Evolutionary conservation across 2,797 vertebrate genomes (phyloP).

Genomic region (Momotus momota): DNA sequence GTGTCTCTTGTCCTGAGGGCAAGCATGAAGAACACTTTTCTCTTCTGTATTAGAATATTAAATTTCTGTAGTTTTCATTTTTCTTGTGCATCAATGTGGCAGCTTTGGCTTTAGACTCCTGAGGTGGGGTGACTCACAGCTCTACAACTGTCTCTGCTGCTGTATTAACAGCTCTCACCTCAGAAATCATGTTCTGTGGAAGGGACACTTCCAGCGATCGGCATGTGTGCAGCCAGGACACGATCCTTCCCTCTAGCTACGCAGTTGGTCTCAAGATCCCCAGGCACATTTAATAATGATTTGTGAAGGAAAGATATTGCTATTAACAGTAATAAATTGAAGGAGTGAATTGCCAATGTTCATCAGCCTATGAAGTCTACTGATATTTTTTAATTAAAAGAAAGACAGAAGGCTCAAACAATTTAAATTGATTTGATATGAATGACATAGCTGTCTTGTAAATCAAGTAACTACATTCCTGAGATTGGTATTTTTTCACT

Average conservation of each 20-base stretch:
- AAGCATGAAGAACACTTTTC: background rate
- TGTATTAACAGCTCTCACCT: background rate
- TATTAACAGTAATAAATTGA: background rate
- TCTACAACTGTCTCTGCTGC: background rate
- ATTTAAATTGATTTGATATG: background rate
- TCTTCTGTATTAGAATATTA: background rate
- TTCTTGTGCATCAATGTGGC: background rate
- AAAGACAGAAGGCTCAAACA: background rate
- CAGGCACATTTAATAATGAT: background rate
- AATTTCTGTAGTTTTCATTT: background rate
- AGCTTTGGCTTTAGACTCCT: background rate
- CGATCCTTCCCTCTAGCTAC: background rate
- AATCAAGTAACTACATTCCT: background rate
- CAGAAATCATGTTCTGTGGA: background rate
- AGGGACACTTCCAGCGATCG: background rate
- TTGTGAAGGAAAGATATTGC: background rate
- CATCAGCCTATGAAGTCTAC: background rate
- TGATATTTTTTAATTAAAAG: slow-evolving; percentile 34
- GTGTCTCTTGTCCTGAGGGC: background rate
- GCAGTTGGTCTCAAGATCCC: background rate
- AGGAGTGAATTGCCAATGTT: background rate
- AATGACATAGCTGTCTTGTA: background rate
- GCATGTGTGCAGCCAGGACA: background rate
- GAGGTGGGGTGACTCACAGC: background rate
- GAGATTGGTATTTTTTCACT: background rate